Base-by-base conservation (phyloP, 2,888 invertebrate species). In the Campoplex nolae region DNA sequence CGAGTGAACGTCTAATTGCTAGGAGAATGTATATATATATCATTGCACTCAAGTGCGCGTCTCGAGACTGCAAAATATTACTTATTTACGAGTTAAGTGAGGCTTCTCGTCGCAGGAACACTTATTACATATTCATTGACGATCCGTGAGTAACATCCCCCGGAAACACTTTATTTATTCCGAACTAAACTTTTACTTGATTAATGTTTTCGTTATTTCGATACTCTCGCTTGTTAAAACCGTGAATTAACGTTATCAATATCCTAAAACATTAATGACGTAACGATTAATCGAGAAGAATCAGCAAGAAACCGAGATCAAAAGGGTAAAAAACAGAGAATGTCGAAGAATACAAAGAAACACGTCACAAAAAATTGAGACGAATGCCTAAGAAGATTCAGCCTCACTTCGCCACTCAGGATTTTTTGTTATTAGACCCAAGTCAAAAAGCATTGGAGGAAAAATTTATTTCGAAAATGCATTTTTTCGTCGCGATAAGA, bases 81-180 rank as follows among this genome's bases (percentile, higher is more conserved):
- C 82, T 74, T 85, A 85, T 85, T 82, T 85, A 85, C 73, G 68
- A 78, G 81, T 78, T 68, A 68, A 82, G 85, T 71, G 62, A 68
- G 54, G 82, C 77, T 38, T 56, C 77, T 58, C 71, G 67, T 77
- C 67, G 28, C 67, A 35, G 81, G 38, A 32, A 82, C 54, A 32
- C n/a, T 45, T 54, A 77, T 80, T 58, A 62, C 51, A 56, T 74
- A 85, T 82, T 82, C 78, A 71, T 68, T 62, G 62, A 62, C 62
- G 32, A 62, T 32, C 62, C 62, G 28, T 16, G 32, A 62, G 62
- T 32, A 32, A 62, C 32, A 62, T 32, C 28, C 13, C 62, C 62
- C 11, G 32, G 62, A 62, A 62, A 62, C 4, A 32, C 32, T 62
- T 62, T 4, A 62, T 32, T 13, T 6, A 32, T 62, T 62, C 32